Evolutionary conservation across 2,888 invertebrate species (phyloP).

Genomic region (Agrotis ipsilon): DNA sequence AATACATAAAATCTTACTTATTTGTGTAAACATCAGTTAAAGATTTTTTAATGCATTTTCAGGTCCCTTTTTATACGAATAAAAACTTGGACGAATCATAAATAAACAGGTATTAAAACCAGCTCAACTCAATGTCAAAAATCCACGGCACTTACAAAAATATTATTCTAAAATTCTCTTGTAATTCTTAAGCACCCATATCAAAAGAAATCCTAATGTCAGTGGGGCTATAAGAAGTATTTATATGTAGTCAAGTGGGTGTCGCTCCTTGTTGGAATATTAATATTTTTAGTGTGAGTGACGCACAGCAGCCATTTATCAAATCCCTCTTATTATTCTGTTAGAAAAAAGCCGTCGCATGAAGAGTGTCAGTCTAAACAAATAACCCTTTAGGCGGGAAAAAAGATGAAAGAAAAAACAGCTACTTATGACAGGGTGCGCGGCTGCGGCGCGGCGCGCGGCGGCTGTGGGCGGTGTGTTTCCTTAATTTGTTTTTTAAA

Average conservation of each 20-base stretch:
- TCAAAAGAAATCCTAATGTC: conserved; percentile 22
- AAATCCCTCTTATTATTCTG: conserved; percentile 63
- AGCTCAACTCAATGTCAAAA: neutral
- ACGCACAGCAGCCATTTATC: conserved; percentile 59
- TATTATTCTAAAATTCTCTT: conserved; percentile 32
- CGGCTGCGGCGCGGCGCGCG: neutral
- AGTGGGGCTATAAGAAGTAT: conserved; percentile 41
- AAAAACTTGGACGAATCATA: neutral
- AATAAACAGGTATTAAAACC: neutral
- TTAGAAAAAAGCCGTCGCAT: conserved; percentile 53
- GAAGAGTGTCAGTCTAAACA: conserved; percentile 50
- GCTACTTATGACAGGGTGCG: conserved; percentile 29
- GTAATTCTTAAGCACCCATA: conserved; percentile 5
- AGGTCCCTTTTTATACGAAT: neutral
- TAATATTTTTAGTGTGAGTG: conserved; percentile 63
- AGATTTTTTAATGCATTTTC: neutral
- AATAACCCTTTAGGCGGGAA: conserved; percentile 52
- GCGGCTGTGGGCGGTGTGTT: neutral
- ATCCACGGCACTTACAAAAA: neutral
- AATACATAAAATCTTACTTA: too few relatives aligned
- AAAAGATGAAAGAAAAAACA: conserved; percentile 37
- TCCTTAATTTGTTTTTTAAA: conserved; percentile 20
- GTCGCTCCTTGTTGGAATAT: conserved; percentile 46
- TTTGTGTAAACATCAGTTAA: too few relatives aligned
- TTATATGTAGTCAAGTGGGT: conserved; percentile 55